Percentiles rank a stretch among this genome's conserved stretches.
These are phyloP conservation scores for Heliconius melpomene DNA, from an alignment of 1,140 invertebrate genomes.

Conservation along the genomic window DNA sequence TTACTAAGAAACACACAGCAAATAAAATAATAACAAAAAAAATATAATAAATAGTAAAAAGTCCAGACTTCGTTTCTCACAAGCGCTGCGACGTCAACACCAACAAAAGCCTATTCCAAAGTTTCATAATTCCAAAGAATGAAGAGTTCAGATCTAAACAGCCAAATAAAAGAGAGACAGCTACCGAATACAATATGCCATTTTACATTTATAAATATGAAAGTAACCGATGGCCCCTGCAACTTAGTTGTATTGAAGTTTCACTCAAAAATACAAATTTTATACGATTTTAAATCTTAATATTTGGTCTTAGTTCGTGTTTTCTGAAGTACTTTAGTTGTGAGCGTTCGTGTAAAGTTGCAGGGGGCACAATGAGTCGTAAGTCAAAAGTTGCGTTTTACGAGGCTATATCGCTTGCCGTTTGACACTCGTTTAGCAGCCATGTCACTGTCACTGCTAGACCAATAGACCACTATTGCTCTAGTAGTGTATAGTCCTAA, in stretches of 20 bases:
- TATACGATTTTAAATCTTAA: neutral
- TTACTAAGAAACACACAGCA: neutral
- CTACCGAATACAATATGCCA: constrained; percentile 56
- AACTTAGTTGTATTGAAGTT: constrained; percentile 55
- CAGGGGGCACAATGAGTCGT: constrained; percentile 34
- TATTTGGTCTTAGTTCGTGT: neutral
- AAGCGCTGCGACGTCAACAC: neutral
- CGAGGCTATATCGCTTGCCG: constrained; percentile 28
- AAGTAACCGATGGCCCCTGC: constrained; percentile 61
- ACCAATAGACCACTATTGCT: no score
- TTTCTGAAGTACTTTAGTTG: neutral
- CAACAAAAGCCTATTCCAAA: constrained; percentile 49
- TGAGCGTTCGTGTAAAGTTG: constrained; percentile 21
- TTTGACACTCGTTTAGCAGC: constrained; percentile 31
- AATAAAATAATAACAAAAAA: constrained; percentile 4
- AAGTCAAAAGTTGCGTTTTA: constrained; percentile 36
- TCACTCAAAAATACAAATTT: neutral
- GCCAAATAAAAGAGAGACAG: constrained; percentile 44
- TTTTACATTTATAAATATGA: constrained; percentile 60
- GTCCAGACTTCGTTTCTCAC: neutral
- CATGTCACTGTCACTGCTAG: constrained; percentile 14
- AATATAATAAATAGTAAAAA: neutral
- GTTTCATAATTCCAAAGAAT: constrained; percentile 40
- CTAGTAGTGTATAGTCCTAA: neutral
- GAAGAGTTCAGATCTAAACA: constrained; percentile 55